These are phyloP conservation scores for Microcebus lehilahytsara DNA, from an alignment of 2,113 vertebrate species.

Conservation along the genomic window DNA sequence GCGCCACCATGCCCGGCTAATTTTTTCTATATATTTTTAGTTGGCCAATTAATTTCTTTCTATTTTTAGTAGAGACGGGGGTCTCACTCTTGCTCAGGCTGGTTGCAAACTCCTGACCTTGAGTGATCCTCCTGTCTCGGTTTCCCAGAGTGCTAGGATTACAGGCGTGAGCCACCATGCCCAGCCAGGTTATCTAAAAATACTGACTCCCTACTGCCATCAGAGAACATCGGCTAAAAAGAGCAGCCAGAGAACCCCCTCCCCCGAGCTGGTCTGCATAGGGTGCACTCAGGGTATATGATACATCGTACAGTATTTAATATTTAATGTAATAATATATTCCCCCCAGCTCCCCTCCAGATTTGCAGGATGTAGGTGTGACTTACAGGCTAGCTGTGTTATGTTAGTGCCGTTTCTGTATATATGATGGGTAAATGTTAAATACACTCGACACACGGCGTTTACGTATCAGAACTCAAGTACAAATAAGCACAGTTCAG, in stretches of 20 bases:
- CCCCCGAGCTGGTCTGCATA: accelerated
- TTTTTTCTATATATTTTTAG: no score
- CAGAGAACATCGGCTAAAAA: background rate
- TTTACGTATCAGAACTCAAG: background rate
- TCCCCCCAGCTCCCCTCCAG: background rate
- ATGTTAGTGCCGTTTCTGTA: background rate
- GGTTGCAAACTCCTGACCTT: no score
- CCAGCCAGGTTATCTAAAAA: background rate
- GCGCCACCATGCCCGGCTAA: no score
- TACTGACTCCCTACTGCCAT: accelerated
- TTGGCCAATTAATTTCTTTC: no score
- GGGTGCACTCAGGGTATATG: accelerated
- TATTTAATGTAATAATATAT: background rate
- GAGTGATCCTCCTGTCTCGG: no score
- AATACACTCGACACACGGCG: accelerated
- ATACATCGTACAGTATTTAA: accelerated
- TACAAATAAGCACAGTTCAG: background rate
- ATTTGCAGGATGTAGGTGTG: background rate
- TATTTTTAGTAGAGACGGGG: no score
- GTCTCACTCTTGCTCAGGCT: no score
- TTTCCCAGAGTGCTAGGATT: no score
- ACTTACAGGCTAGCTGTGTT: background rate
- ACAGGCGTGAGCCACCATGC: no score
- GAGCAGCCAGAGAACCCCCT: no score
- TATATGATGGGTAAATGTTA: background rate